Conservation (phyloP, 2,888 invertebrate species). For the Coecobrya sp. region DNA sequence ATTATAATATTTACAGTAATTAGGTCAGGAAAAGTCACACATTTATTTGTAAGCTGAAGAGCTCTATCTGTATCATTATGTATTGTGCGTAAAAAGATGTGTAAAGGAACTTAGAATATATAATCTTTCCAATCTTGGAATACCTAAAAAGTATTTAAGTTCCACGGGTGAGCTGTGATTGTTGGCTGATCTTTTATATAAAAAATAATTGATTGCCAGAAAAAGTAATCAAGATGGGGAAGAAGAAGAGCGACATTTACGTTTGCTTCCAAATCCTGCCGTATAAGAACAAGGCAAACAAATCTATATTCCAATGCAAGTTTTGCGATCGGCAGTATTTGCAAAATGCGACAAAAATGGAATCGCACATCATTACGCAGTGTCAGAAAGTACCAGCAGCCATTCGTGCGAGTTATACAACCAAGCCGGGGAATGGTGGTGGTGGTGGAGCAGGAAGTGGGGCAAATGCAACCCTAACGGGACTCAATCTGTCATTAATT, state of each 20-base stretch:
- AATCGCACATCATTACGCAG: slow-evolving; percentile 80
- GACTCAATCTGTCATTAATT: slow-evolving; percentile 76
- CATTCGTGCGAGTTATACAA: slow-evolving; percentile 75
- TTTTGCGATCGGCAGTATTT: slow-evolving; percentile 81
- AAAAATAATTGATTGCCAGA: background rate
- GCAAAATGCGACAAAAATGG: slow-evolving; percentile 79
- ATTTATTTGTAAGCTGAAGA: background rate
- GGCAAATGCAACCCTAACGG: slow-evolving; percentile 52
- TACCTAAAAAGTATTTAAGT: too few species aligned
- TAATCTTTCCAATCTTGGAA: background rate
- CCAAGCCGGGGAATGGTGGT: slow-evolving; percentile 75
- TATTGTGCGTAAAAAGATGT: background rate
- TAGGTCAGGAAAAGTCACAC: background rate
- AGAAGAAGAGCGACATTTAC: slow-evolving; percentile 82
- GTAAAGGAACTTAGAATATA: too few species aligned
- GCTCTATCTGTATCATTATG: background rate
- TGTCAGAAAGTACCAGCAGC: slow-evolving; percentile 79
- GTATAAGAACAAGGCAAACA: slow-evolving; percentile 81
- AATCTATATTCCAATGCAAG: slow-evolving; percentile 82
- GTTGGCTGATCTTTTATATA: too few species aligned
- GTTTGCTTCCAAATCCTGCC: slow-evolving; percentile 81
- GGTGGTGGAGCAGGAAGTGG: slow-evolving; percentile 35
- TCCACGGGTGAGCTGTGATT: too few species aligned
- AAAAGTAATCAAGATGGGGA: slow-evolving; percentile 80
- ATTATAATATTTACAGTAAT: slow-evolving; percentile 4